Evolutionary conservation across 2,797 vertebrate genomes (phyloP).

Genomic region (Apodemus agrarius): DNA sequence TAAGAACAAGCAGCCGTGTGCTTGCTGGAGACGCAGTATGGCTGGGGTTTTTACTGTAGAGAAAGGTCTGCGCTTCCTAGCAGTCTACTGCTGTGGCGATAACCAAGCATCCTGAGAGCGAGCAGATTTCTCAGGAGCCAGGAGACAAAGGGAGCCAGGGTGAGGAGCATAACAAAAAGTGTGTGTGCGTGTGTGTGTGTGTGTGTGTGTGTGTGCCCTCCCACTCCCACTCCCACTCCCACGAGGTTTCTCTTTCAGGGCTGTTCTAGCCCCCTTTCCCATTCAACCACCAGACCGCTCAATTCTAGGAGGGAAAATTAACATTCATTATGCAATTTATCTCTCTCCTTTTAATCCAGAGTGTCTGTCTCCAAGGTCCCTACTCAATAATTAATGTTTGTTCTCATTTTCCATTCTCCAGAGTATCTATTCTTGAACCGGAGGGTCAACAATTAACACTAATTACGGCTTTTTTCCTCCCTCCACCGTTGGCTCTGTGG

Average conservation of each 20-base stretch:
- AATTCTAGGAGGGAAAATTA: slow-evolving; percentile 81
- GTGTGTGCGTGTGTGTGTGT: background rate
- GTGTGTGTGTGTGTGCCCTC: slow-evolving; percentile 18
- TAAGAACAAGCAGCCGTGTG: background rate
- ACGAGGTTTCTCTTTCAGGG: slow-evolving; percentile 72
- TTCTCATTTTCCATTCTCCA: slow-evolving; percentile 80
- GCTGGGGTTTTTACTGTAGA: background rate
- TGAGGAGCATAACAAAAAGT: slow-evolving; percentile 3
- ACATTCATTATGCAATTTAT: slow-evolving; percentile 80
- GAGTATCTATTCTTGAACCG: slow-evolving; percentile 74
- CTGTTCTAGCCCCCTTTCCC: slow-evolving; percentile 65
- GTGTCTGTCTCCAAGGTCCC: slow-evolving; percentile 78
- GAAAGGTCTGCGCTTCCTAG: slow-evolving; percentile 15
- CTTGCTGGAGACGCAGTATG: background rate
- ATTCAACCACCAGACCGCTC: slow-evolving; percentile 71
- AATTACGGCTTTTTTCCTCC: slow-evolving; percentile 75
- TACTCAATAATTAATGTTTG: slow-evolving; percentile 83
- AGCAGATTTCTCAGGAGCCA: background rate
- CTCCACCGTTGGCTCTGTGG: slow-evolving; percentile 64
- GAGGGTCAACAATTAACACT: slow-evolving; percentile 79
- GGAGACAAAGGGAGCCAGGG: background rate
- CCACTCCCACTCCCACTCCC: background rate
- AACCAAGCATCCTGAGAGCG: background rate
- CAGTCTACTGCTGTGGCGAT: background rate
- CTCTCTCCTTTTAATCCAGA: slow-evolving; percentile 82